phyloP scores from a whole-genome alignment of 2,797 vertebrate genomes.

The Sebastes taczanowskii region DNA sequence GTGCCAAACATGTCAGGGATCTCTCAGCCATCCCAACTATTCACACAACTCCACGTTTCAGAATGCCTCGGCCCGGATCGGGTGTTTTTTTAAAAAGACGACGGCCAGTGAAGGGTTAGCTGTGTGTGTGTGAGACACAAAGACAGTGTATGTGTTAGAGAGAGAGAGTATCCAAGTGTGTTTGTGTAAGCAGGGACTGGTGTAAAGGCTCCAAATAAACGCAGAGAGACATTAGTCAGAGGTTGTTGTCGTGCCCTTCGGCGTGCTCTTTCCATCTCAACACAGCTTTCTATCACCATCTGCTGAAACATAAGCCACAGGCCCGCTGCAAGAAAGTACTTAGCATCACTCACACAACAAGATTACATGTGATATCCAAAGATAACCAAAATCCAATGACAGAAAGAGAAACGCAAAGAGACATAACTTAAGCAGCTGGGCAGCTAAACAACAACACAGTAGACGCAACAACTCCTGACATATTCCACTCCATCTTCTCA shows the following conservation, averaged over 20 bases:
- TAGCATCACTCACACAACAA: slow-evolving; percentile 7
- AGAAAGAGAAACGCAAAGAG: background rate
- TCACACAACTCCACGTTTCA: slow-evolving; percentile 46
- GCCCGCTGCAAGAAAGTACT: slow-evolving; percentile 1
- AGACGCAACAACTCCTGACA: slow-evolving; percentile 18
- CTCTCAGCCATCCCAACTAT: slow-evolving; percentile 64
- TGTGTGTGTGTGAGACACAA: slow-evolving; percentile 6
- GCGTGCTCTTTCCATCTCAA: slow-evolving; percentile 22
- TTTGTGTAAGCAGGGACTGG: slow-evolving; percentile 22
- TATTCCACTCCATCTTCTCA: slow-evolving; percentile 7
- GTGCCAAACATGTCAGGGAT: slow-evolving; percentile 66
- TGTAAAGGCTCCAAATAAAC: slow-evolving; percentile 54
- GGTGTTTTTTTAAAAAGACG: slow-evolving; percentile 39
- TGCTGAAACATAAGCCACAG: slow-evolving; percentile 46
- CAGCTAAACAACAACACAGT: background rate
- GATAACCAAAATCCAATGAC: slow-evolving; percentile 2
- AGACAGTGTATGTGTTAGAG: background rate
- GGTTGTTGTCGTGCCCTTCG: slow-evolving; percentile 33
- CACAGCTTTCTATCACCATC: slow-evolving; percentile 30
- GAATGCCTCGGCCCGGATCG: slow-evolving; percentile 46
- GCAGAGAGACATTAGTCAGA: slow-evolving; percentile 50
- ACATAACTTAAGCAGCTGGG: background rate
- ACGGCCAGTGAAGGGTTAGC: background rate
- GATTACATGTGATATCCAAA: slow-evolving; percentile 15
- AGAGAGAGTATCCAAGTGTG: background rate